Base-by-base conservation (phyloP, 2,797 vertebrate species). In the Oreonectes daqikongensis region DNA sequence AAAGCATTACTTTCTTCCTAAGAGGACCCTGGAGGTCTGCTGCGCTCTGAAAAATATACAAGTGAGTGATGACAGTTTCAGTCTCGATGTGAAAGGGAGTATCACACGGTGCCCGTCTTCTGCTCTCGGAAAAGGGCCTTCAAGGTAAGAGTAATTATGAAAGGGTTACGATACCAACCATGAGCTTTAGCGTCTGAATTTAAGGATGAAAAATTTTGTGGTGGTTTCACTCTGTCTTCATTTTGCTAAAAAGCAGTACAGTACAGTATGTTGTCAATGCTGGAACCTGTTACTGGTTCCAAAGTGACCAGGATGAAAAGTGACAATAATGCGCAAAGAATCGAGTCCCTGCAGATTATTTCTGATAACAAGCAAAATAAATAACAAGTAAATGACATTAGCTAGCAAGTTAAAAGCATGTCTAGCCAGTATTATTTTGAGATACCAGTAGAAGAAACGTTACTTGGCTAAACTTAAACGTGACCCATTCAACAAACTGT, bases 1-100 rank as follows among this genome's bases (percentile, higher is more conserved):
- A 83, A 72, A 75, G 72, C 75, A 80, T 83, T 44, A 57, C 73
- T 78, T 82, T 79, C 61, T 68, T 74, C 79, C 76, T 81, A 78
- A 75, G 61, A 69, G 77, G 69, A 63, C 69, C 55, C 79, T 42
- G 63, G 77, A 82, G 74, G 68, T 79, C 76, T 70, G 60, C 63
- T 79, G 77, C 66, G 65, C 74, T 71, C 66, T 69, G 69, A 50
- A 78, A 83, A 80, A 82, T 77, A 76, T 50, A 78, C 42, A 72
- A 46, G 67, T 83, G 79, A 85, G 68, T 73, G 78, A 85, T 81
- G 77, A 78, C 69, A n/a, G 68, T 82, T 79, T 85, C 68, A 78
- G 38, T 50, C 44, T 40, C 53, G 57, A 63, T 82, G 55, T 55
- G 66, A 65, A 64, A 74, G 52, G 32, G 48, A 76, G 63, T 17